Base-by-base conservation (phyloP, 2,797 vertebrate genomes). In the Hypotaenidia okinawae region DNA sequence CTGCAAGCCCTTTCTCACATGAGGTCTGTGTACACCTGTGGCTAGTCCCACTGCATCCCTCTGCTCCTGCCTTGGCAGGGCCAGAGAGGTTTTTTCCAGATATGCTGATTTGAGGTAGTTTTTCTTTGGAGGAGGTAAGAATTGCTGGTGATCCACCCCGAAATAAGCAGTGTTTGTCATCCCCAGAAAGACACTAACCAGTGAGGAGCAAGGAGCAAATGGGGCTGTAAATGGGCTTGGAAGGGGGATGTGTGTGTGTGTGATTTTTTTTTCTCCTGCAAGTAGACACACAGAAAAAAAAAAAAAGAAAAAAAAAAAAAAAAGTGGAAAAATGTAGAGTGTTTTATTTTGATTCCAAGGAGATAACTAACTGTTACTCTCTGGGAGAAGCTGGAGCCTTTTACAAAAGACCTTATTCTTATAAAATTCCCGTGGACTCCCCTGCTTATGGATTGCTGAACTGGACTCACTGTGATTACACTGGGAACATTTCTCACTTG, bases 401-500 rank as follows among this genome's bases (percentile, higher is more conserved):
- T 49, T 91, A 57, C 45, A 78, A 69, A 84, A 91, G 45, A 69
- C 35, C 55, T 66, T 52, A 59, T 81, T 73, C 63, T 93, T 55
- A 54, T 13, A 69, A 93, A 93, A 93, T 82, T 93, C 57, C 43
- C 8, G 14, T 54, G 39, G 52, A 54, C 63, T 70, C 41, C 57
- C 47, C 18, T 63, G 67, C 30, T 82, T 93, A 83, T 12, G 21
- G 27, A 75, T 69, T 92, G 41, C 63, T 49, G 61, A 89, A 95
- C 90, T 82, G 88, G 88, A 95, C 94, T 80, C 67, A 76, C 30
- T 59, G 59, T 95, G 88, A 94, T 86, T 90, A 80, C 67, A 80
- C 49, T 28, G 74, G 86, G 84, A 95, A 93, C 81, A 92, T 95
- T 90, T 94, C 92, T 93, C 89, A 86, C 86, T 87, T 70, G 86